Evolutionary conservation across 1,140 invertebrate species (phyloP).

Genomic region (Scaptomyza pallida): DNA sequence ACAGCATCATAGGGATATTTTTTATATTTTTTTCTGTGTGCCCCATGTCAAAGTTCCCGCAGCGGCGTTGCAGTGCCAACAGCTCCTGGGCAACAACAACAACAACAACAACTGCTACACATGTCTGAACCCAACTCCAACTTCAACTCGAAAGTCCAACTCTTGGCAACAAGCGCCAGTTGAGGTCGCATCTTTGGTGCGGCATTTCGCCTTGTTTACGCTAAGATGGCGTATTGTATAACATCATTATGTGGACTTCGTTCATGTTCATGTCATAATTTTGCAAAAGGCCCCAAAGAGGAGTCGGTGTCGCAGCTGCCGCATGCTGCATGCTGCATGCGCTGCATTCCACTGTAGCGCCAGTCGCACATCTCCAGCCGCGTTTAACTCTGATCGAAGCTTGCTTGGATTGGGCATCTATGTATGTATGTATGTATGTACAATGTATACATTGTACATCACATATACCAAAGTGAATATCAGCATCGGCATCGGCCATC

Average conservation of each 20-base stretch:
- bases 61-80: conserved; percentile 62
- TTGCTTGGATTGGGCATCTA: not conserved
- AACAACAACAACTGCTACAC: conserved; percentile 23
- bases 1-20: conserved; percentile 50
- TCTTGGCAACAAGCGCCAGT: conserved; percentile 12
- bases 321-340: conserved; percentile 6
- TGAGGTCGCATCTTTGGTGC: conserved; percentile 43
- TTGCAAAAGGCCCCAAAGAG: conserved; percentile 49
- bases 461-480: conserved; percentile 15
- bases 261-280: conserved; percentile 84
- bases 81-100: conserved; percentile 71
- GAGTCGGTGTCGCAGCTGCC: not conserved
- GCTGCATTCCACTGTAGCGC: conserved; percentile 64
- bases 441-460: conserved; percentile 1
- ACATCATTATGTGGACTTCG: conserved; percentile 83
- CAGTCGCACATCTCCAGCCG: conserved; percentile 66
- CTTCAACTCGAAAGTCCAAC: conserved; percentile 6
- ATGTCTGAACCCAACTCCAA: conserved; percentile 30
- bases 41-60: conserved; percentile 59
- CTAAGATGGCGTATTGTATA: conserved; percentile 83
- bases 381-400: conserved; percentile 27
- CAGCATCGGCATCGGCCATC: conserved; percentile 15
- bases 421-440: not conserved
- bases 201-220: conserved; percentile 74
- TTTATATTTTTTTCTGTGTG: conserved; percentile 1